Percentiles rank a stretch among this genome's conserved stretches.
These are phyloP conservation scores for Orussus abietinus DNA, from an alignment of 1,140 invertebrate genomes.

Conservation along the genomic window DNA sequence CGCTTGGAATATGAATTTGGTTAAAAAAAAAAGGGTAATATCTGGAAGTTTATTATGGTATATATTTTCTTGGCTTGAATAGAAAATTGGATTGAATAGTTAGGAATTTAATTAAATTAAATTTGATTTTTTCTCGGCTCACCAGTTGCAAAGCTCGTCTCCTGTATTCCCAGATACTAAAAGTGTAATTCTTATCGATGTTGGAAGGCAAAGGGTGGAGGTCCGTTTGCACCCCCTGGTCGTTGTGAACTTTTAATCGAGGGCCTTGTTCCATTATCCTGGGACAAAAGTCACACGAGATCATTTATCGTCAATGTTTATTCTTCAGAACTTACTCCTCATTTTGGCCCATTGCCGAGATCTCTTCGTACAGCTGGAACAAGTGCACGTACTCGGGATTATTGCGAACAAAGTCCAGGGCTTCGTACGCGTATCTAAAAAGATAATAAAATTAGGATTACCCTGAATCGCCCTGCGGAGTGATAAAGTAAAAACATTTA, in stretches of 20 bases:
- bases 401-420: constrained; percentile 54
- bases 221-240: constrained; percentile 68
- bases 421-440: constrained; percentile 55
- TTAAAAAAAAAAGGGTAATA: constrained; percentile 17
- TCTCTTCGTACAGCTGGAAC: constrained; percentile 55
- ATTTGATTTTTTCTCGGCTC: too few relatives aligned
- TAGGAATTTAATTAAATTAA: too few relatives aligned
- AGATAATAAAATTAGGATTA: constrained; percentile 14
- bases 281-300: constrained; percentile 9
- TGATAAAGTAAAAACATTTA: constrained; percentile 1
- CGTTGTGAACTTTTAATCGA: constrained; percentile 31
- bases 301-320: neutral
- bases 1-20: constrained; percentile 5
- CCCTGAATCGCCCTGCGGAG: neutral
- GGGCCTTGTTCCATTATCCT: constrained; percentile 23
- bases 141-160: constrained; percentile 67
- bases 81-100: constrained; percentile 6
- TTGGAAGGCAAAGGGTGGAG: constrained; percentile 61
- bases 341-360: constrained; percentile 47
- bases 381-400: constrained; percentile 60
- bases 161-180: constrained; percentile 75
- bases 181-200: constrained; percentile 66
- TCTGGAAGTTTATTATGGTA: constrained; percentile 8
- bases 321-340: constrained; percentile 26
- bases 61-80: constrained; percentile 1